Base-by-base conservation (phyloP, 2,888 invertebrate genomes). In the Tribolium freemani region DNA sequence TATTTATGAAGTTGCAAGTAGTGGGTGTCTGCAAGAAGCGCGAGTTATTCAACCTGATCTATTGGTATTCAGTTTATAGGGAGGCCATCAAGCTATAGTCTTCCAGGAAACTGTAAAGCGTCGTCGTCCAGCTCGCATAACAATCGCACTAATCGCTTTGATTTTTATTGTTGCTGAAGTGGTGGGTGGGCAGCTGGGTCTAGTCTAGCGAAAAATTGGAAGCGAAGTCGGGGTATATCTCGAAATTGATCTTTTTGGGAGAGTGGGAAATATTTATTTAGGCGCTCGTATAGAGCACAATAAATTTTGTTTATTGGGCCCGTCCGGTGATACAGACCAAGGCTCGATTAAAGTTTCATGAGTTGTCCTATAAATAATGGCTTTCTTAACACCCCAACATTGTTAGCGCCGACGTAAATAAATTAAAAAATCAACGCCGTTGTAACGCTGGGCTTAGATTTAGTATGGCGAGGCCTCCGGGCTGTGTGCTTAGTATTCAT, bases 241-340 rank as follows among this genome's bases (percentile, higher is more conserved):
- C 68, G 71, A 77, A 72, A 77, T 77, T 76, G 77, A 77, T 77
- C 76, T 77, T 45, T 53, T 68, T 66, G 51, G 73, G 57, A 64
- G 70, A 73, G 72, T 69, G 16, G 74, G 71, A 72, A 77, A 76
- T 77, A 77, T 77, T 77, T 76, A 73, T 74, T 69, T 71, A 60
- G 64, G 48, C 21, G 54, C 8, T 30, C 64, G 13, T 16, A 6
- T 21, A 48, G 30, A 57, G 10, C 50, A 66, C 50, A 53, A 66
- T 71, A 66, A 66, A 64, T 71, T 66, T 71, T 60, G 56, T 66
- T 71, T 71, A 57, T 57, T 70, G 60, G 51, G 51, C 30, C 68
- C 57, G 31, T 58, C 38, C 13, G n/a, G 38, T 53, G 45, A 53
- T 44, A 20, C 46, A 50, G 46, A 13, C 54, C 66, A 13, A 38